These are phyloP conservation scores for Electrophaes corylata DNA, from an alignment of 2,888 invertebrate species.

Conservation along the genomic window DNA sequence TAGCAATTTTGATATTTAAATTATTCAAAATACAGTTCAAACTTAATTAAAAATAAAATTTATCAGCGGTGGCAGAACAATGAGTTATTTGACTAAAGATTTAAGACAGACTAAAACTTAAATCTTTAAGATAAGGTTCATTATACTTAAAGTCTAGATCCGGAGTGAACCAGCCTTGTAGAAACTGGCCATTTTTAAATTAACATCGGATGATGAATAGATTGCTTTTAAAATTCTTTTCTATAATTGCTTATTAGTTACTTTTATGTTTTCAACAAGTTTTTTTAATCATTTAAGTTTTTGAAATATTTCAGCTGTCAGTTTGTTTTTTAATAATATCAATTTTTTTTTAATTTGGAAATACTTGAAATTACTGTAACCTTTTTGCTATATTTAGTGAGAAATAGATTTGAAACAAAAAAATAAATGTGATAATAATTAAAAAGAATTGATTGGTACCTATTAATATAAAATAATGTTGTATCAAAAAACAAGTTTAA, in stretches of 20 bases:
- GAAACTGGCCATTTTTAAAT: constrained; percentile 67
- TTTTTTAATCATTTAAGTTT: neutral
- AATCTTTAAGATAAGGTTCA: constrained; percentile 4
- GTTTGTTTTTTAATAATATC: neutral
- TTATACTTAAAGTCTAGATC: neutral
- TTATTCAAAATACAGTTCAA: neutral
- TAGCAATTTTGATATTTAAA: neutral
- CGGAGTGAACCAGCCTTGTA: constrained; percentile 31
- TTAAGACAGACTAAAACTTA: neutral
- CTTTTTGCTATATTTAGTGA: too few relatives aligned
- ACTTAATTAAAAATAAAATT: neutral
- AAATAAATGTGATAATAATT: too few relatives aligned
- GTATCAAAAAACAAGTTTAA: too few relatives aligned
- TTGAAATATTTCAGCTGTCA: neutral
- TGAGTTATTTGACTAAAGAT: neutral
- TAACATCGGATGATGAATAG: constrained; percentile 65
- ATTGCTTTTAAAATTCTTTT: constrained; percentile 38
- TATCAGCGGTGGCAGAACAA: neutral
- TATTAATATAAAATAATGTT: too few relatives aligned
- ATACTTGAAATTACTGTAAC: too few relatives aligned
- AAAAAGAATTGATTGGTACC: too few relatives aligned
- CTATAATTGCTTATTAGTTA: constrained; percentile 47
- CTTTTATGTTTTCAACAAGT: constrained; percentile 37
- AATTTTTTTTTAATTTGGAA: too few relatives aligned
- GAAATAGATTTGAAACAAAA: too few relatives aligned